Evolutionary conservation across 1,140 invertebrate species (phyloP).

Genomic region (Sitobion miscanthi): DNA sequence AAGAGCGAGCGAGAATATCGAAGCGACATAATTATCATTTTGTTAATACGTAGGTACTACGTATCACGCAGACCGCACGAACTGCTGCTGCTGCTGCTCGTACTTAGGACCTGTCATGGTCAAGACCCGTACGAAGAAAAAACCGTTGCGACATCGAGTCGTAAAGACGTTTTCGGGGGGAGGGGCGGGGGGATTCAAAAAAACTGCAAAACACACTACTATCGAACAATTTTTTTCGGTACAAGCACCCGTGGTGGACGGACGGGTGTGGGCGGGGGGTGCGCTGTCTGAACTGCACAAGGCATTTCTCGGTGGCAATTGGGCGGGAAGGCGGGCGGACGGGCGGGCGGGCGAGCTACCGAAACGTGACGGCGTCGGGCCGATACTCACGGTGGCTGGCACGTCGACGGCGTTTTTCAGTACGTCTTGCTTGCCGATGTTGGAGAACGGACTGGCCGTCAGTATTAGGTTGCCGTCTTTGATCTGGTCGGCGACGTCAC

Average conservation of each 20-base stretch:
- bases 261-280: no score
- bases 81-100: no score
- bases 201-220: no score
- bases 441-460: conserved; percentile 33
- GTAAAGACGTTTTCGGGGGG: no score
- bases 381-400: conserved; percentile 26
- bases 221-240: neutral
- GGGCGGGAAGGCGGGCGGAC: no score
- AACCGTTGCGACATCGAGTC: no score
- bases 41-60: no score
- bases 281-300: neutral
- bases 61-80: no score
- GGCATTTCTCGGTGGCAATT: neutral
- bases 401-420: neutral
- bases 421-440: conserved; percentile 27
- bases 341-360: neutral
- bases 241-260: neutral
- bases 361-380: neutral
- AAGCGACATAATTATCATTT: no score
- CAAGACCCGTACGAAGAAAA: no score
- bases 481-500: neutral
- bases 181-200: no score
- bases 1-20: neutral
- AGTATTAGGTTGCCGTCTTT: neutral
- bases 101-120: no score